A percentile compares a stretch with the other conserved stretches of the same genome.
Conservation (phyloP, 2,888 invertebrate genomes). For the Drosophila cracens region DNA sequence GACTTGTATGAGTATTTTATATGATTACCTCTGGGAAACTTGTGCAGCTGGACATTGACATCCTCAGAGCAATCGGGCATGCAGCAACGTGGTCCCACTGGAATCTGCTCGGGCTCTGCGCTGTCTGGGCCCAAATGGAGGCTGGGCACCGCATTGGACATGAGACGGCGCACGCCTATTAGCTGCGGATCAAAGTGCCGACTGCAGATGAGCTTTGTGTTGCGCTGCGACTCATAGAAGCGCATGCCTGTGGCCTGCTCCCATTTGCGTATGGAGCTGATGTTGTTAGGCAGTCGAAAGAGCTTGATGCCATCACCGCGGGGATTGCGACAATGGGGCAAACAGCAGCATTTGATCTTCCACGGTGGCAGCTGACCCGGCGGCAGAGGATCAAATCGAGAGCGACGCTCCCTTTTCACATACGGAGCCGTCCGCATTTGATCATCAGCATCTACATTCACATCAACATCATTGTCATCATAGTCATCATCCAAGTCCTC, state of each 20-base stretch:
- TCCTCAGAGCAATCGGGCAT: conserved; percentile 52
- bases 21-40: conserved; percentile 68
- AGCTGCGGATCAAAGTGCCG: conserved; percentile 69
- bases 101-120: neutral
- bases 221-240: conserved; percentile 67
- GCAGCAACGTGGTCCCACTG: conserved; percentile 53
- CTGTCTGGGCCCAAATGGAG: conserved; percentile 62
- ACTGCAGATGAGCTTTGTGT: conserved; percentile 71
- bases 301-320: conserved; percentile 79
- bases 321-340: conserved; percentile 79
- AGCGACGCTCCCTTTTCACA: conserved; percentile 46
- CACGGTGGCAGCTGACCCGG: conserved; percentile 43
- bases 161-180: conserved; percentile 76
- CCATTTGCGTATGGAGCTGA: conserved; percentile 57
- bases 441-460: conserved; percentile 27
- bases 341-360: conserved; percentile 73
- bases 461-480: conserved; percentile 28
- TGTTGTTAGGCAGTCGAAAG: conserved; percentile 75
- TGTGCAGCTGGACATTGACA: conserved; percentile 48
- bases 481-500: conserved; percentile 36
- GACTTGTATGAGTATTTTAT: neutral
- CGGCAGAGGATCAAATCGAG: conserved; percentile 34
- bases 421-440: conserved; percentile 1
- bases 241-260: conserved; percentile 69
- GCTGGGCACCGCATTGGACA: conserved; percentile 79